Percentiles rank a stretch among this genome's conserved stretches.
phyloP scores from a whole-genome alignment of 2,797 vertebrate species.

The Pristis pectinata region DNA sequence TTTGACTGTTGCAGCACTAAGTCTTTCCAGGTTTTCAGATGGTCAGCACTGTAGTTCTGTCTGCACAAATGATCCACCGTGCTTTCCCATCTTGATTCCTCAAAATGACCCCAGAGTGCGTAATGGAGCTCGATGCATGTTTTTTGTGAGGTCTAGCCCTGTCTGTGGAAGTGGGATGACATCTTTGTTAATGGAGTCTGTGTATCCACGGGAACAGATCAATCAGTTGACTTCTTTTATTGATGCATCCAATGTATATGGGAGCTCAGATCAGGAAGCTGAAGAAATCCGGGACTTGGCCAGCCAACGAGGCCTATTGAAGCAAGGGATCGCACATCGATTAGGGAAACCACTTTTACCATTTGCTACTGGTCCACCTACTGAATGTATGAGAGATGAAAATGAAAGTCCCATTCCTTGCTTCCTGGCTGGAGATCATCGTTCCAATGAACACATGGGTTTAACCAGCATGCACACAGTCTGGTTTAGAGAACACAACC shows the following conservation, averaged over 20 bases:
- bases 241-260: constrained; percentile 91
- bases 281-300: constrained; percentile 83
- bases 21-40: constrained; percentile 91
- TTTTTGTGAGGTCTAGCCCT: constrained; percentile 90
- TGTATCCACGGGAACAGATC: constrained; percentile 92
- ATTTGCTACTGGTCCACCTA: constrained; percentile 88
- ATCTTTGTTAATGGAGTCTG: constrained; percentile 94
- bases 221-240: constrained; percentile 96
- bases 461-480: constrained; percentile 93
- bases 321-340: constrained; percentile 88
- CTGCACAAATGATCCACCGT: constrained; percentile 89
- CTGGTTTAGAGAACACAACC: constrained; percentile 96
- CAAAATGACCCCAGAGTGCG: constrained; percentile 77
- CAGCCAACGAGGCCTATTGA: constrained; percentile 86
- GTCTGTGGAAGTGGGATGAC: constrained; percentile 98
- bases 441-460: constrained; percentile 89
- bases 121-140: constrained; percentile 86
- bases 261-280: constrained; percentile 80
- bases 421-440: constrained; percentile 91
- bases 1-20: constrained; percentile 83
- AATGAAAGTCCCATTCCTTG: constrained; percentile 96
- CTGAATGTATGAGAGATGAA: constrained; percentile 94
- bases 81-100: constrained; percentile 88
- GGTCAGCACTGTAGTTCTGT: constrained; percentile 81
- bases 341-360: constrained; percentile 92